phyloP scores from a whole-genome alignment of 2,797 vertebrate genomes.

The Setipinna tenuifilis region DNA sequence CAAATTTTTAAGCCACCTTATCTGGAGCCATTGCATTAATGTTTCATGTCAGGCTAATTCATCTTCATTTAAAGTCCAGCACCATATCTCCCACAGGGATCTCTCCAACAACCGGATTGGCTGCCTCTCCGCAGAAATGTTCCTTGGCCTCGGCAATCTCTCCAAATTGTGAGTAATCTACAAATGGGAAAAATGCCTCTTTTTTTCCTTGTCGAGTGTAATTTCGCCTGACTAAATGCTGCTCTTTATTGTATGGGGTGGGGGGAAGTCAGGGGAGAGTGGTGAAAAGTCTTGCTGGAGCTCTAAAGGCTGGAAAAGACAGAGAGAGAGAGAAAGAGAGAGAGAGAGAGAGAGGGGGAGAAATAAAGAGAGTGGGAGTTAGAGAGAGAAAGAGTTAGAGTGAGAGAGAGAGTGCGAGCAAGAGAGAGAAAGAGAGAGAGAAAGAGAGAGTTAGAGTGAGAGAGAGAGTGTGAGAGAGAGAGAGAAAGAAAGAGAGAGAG shows the following conservation, averaged over 20 bases:
- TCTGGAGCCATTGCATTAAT: constrained; percentile 29
- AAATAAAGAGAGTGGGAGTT: no score
- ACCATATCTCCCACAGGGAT: constrained; percentile 75
- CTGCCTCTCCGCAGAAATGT: constrained; percentile 87
- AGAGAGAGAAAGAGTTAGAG: no score
- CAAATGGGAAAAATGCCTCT: constrained; percentile 44
- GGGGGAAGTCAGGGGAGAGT: not conserved
- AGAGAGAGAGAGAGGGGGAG: no score
- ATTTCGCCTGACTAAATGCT: constrained; percentile 20
- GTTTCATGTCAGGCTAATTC: constrained; percentile 45
- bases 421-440: no score
- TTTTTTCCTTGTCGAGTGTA: not conserved
- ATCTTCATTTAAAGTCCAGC: constrained; percentile 46
- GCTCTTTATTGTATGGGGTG: not conserved
- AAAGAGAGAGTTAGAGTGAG: no score
- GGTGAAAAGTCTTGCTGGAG: not conserved
- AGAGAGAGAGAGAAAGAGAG: no score
- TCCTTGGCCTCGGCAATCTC: constrained; percentile 83
- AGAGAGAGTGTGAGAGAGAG: no score
- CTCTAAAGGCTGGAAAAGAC: no score
- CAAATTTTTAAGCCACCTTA: constrained; percentile 6
- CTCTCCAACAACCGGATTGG: constrained; percentile 93
- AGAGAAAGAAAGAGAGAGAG: no score
- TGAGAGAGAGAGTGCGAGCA: not conserved
- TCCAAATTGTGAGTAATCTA: constrained; percentile 87